Percentiles rank a stretch among this genome's conserved stretches.
These are phyloP conservation scores for Zootoca vivipara DNA, from an alignment of 2,113 vertebrate genomes.

Conservation along the genomic window DNA sequence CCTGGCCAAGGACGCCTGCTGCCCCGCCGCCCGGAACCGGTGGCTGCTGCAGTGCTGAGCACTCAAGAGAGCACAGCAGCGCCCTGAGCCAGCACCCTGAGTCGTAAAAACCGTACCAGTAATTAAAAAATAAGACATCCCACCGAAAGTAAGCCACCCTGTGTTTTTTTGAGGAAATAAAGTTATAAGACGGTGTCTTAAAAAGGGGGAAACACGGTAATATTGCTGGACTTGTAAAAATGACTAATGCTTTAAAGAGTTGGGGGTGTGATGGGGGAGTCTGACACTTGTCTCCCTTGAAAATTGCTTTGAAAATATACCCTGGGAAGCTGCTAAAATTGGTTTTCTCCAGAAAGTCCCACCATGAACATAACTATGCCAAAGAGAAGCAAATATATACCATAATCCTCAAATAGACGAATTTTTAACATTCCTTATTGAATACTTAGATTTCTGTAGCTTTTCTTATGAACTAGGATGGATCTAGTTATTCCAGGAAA, in stretches of 20 bases:
- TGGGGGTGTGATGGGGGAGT: background rate
- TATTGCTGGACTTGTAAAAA: constrained; percentile 54
- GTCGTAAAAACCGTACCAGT: too few species aligned
- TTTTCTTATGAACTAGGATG: background rate
- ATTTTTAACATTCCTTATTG: background rate
- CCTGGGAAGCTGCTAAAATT: constrained; percentile 44
- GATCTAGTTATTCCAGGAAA: background rate
- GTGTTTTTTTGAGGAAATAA: too few species aligned
- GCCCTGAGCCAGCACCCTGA: too few species aligned
- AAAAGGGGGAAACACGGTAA: too few species aligned
- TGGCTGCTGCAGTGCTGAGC: too few species aligned
- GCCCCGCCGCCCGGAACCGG: too few species aligned
- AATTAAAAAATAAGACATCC: too few species aligned
- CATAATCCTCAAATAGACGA: background rate
- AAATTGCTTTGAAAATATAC: constrained; percentile 59
- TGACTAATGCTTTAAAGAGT: constrained; percentile 58
- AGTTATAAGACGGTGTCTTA: too few species aligned
- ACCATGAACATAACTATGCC: constrained; percentile 20
- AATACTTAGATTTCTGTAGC: background rate
- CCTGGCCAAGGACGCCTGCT: too few species aligned
- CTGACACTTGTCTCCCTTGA: constrained; percentile 45
- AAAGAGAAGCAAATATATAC: constrained; percentile 19
- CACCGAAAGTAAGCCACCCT: too few species aligned
- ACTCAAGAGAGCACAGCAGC: too few species aligned
- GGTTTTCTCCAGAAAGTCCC: constrained; percentile 38